Conservation (phyloP, 2,797 vertebrate species). For the Siniperca obscura region DNA sequence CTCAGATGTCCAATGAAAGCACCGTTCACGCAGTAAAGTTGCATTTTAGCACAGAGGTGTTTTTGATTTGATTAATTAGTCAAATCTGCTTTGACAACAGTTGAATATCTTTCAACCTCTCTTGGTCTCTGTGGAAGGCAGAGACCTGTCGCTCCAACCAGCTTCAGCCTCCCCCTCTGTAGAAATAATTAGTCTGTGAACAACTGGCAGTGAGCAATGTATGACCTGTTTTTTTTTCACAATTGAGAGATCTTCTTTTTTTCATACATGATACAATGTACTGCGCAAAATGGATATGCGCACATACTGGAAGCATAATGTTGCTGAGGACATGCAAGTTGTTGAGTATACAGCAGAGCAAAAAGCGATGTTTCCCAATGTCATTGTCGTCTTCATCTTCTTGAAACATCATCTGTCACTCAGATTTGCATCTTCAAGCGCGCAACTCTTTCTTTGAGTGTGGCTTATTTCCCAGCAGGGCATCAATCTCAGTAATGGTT, state of each 20-base stretch:
- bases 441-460: constrained; percentile 88
- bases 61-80: constrained; percentile 48
- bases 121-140: constrained; percentile 35
- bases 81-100: constrained; percentile 46
- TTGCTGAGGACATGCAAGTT: constrained; percentile 86
- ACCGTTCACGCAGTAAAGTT: constrained; percentile 69
- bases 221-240: constrained; percentile 63
- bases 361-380: constrained; percentile 77
- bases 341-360: constrained; percentile 84
- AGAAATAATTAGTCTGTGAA: constrained; percentile 64
- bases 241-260: constrained; percentile 64
- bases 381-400: constrained; percentile 63
- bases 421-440: constrained; percentile 76
- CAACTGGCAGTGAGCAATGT: constrained; percentile 67
- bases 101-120: constrained; percentile 37
- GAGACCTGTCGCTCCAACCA: constrained; percentile 34
- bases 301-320: constrained; percentile 86
- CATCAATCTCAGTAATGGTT: constrained; percentile 85
- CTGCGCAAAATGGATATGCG: constrained; percentile 80
- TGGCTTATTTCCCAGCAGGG: constrained; percentile 88
- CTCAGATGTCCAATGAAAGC: constrained; percentile 65
- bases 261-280: constrained; percentile 76
- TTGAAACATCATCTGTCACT: constrained; percentile 58
- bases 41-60: constrained; percentile 57
- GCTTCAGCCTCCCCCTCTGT: constrained; percentile 35